Conservation (phyloP, 2,113 vertebrate genomes). For the human (Homo sapiens) region DNA sequence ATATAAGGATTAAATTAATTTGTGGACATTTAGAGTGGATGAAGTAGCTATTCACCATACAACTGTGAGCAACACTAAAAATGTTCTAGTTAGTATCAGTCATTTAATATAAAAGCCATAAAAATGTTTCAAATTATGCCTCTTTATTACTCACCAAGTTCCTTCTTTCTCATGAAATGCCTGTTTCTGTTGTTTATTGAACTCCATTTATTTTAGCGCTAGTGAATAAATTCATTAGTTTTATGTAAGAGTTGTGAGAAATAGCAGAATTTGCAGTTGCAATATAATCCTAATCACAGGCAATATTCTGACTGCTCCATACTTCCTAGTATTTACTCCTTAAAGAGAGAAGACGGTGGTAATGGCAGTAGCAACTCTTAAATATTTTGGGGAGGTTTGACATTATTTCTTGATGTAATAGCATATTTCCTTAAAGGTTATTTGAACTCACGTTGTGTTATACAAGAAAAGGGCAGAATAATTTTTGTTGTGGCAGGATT, state of each 20-base stretch:
- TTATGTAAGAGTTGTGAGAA: not conserved
- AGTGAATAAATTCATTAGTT: not conserved
- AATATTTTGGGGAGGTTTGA: conserved; percentile 21
- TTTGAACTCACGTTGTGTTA: conserved; percentile 36
- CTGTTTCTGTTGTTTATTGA: not conserved
- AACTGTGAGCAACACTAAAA: conserved; percentile 3
- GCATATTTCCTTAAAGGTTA: conserved; percentile 45
- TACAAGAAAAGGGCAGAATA: conserved; percentile 49
- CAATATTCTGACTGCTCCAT: not conserved
- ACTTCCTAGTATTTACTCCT: conserved; percentile 1
- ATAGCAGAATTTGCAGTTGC: not conserved
- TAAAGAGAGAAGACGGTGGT: not conserved
- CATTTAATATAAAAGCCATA: conserved; percentile 37
- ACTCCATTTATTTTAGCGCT: not conserved
- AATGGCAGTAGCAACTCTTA: not conserved
- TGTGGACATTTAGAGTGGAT: not conserved
- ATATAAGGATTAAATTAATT: not conserved
- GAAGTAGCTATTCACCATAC: conserved; percentile 33
- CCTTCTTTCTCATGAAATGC: conserved; percentile 10
- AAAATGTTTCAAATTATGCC: conserved; percentile 25
- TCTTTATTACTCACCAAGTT: not conserved
- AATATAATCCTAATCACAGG: not conserved
- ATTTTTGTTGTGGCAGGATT: conserved; percentile 44
- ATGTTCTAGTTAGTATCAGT: not conserved
- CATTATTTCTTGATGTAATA: conserved; percentile 53